Base-by-base conservation (phyloP, 2,797 vertebrate species). In the Platalea minor region DNA sequence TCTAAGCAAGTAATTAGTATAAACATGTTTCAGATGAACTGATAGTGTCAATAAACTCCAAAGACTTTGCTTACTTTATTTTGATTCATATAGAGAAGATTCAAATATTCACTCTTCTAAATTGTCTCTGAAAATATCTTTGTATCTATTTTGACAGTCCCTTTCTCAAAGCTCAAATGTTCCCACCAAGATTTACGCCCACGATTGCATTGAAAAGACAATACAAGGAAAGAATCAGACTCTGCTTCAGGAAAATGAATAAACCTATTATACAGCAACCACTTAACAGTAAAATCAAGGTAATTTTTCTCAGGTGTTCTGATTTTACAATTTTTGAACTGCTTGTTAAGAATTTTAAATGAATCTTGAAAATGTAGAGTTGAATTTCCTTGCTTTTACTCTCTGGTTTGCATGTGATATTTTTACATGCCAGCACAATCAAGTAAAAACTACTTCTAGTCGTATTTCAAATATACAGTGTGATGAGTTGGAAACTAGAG, bases 111-210 rank as follows among this genome's bases (percentile, higher is more conserved):
- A 9, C 6, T 57, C 20, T 25, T 93, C 19, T 77, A 78, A 93
- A 89, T 88, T 88, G 50, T 43, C 72, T 60, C 86, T 81, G 83
- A 87, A 91, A 93, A 70, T 54, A 64, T 63, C 39, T 92, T 51
- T 92, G 9, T 50, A 14, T 85, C 68, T 96, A 37, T 94, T 96
- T 96, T 93, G 91, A 87, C 91, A 93, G n/a, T 53, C 6, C 3
- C 45, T 82, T 95, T 91, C 61, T 88, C 43, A 73, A 64, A 85
- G 46, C 72, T 87, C 41, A 64, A 70, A 56, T 24, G 35, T 64
- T 95, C 63, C 41, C 43, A 74, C 53, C 50, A 79, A 57, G 74
- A 77, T 78, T 92, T 53, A 78, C 88, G 18, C 88, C 48, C 84
- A 95, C 48, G 0, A 39, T 13, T 63, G 19, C 2, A 1, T 4